Evolutionary conservation across 2,113 vertebrate species (phyloP).

Genomic region (Ceratotherium simum): DNA sequence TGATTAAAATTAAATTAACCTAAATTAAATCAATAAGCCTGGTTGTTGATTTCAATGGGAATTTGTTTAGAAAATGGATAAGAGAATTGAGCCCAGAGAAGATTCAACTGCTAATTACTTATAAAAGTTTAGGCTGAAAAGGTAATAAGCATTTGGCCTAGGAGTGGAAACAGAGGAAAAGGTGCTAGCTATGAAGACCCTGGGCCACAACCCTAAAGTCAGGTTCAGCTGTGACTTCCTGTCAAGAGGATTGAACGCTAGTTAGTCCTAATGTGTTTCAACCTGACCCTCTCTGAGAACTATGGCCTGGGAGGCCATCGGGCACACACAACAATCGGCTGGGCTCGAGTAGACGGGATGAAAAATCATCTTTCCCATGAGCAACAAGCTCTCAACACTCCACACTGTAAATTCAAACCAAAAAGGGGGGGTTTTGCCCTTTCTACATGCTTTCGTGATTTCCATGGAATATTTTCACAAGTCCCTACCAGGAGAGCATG

Average conservation of each 20-base stretch:
- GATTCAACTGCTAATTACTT: slow-evolving; percentile 79
- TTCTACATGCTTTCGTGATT: slow-evolving; percentile 54
- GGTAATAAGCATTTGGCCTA: slow-evolving; percentile 70
- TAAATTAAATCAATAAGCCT: slow-evolving; percentile 81
- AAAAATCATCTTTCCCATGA: slow-evolving; percentile 49
- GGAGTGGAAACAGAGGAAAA: slow-evolving; percentile 53
- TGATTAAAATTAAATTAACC: slow-evolving; percentile 80
- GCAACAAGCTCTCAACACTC: slow-evolving; percentile 48
- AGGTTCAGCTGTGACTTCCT: background rate
- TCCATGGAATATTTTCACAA: slow-evolving; percentile 54
- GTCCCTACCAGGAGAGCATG: slow-evolving; percentile 61
- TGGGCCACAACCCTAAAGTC: background rate
- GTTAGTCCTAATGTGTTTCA: slow-evolving; percentile 42
- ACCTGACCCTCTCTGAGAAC: slow-evolving; percentile 5
- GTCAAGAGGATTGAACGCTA: background rate
- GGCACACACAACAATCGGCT: background rate
- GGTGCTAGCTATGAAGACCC: background rate
- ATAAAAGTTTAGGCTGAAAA: slow-evolving; percentile 74
- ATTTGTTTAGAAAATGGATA: slow-evolving; percentile 75
- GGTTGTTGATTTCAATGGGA: slow-evolving; percentile 76
- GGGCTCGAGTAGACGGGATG: background rate
- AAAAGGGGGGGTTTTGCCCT: background rate
- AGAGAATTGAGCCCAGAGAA: slow-evolving; percentile 67
- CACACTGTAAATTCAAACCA: slow-evolving; percentile 50
- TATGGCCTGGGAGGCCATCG: background rate